Evolutionary conservation across 2,888 invertebrate genomes (phyloP), one percentile per base, ranked within the genome.

Genomic region (Xiphydria camelus): DNA sequence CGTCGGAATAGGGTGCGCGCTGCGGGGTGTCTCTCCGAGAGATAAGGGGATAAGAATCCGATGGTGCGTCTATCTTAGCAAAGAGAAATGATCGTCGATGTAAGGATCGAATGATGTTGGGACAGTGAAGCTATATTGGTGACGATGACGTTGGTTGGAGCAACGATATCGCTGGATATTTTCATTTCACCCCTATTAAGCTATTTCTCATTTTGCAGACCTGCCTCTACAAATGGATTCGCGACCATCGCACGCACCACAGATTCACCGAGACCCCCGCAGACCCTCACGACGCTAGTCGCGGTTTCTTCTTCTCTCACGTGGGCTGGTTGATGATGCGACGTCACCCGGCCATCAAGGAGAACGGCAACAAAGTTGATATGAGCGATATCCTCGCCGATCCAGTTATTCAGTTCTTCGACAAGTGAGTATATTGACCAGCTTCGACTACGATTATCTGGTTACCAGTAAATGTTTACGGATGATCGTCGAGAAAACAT

Each of bases 271-370:
- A 92, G 70, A 90, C 89, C 0, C 79, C 85, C 44, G 91, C 90
- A 0, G 92, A 92, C 75, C 92, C 92, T 0, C 92, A 92, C 70
- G 85, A 92, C 71, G 85, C 88, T 0, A 83, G 83, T 47, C 82
- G 91, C 4, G 94, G 94, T 0, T 94, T 96, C 76, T 93, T 92
- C 79, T 96, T 94, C 77, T 83, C 95, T 0, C 96, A 96, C 71
- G 85, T 94, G 29, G 96, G 96, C 15, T 96, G 96, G 96, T 80
- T 96, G 26, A 88, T 91, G 87, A 86, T 88, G 84, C 84, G 85
- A 62, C 93, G 95, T 69, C 94, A 94, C 73, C 93, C 93, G 0
- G 88, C 89, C 34, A 93, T 96, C 1, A 77, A 88, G 36, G 78
- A 78, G 15, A 86, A 88, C 64, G 94, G 95, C 18, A 81, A 79